Percentiles rank a stretch among this genome's conserved stretches.
These are phyloP conservation scores for Suricata suricatta DNA, from an alignment of 2,113 vertebrate genomes.

Conservation along the genomic window DNA sequence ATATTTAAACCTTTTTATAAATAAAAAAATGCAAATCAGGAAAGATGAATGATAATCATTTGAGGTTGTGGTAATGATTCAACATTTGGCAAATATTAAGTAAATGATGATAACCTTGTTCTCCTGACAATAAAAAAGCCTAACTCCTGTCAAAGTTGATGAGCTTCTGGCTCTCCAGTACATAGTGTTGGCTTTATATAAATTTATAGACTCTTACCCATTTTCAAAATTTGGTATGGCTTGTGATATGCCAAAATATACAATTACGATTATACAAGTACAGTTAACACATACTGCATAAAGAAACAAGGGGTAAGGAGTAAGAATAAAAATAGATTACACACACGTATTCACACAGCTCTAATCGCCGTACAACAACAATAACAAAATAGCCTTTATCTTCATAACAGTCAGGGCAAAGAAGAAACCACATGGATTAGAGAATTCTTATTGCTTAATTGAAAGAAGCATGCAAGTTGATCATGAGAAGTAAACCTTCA, in stretches of 20 bases:
- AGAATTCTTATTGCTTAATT: slow-evolving; percentile 35
- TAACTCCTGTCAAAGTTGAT: not conserved
- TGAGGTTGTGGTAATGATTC: not conserved
- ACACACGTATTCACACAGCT: not conserved
- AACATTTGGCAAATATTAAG: not conserved
- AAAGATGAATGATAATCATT: not conserved
- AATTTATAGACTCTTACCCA: not conserved
- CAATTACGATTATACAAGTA: not conserved
- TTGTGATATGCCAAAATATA: not conserved
- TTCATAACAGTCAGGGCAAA: not conserved
- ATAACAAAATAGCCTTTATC: slow-evolving; percentile 18
- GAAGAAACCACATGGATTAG: slow-evolving; percentile 14
- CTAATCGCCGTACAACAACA: not conserved
- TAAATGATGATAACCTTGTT: not conserved
- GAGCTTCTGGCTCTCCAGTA: not conserved
- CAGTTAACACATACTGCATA: not conserved
- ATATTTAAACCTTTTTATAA: not conserved
- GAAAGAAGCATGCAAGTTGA: slow-evolving; percentile 31
- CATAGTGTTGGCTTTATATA: not conserved
- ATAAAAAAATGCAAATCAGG: not conserved
- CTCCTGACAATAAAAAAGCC: not conserved
- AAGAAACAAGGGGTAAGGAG: not conserved
- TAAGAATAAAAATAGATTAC: not conserved
- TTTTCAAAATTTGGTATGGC: not conserved
- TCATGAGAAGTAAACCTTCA: slow-evolving; percentile 47